Conservation (phyloP, 2,888 invertebrate genomes). For the Morpho deidamia region DNA sequence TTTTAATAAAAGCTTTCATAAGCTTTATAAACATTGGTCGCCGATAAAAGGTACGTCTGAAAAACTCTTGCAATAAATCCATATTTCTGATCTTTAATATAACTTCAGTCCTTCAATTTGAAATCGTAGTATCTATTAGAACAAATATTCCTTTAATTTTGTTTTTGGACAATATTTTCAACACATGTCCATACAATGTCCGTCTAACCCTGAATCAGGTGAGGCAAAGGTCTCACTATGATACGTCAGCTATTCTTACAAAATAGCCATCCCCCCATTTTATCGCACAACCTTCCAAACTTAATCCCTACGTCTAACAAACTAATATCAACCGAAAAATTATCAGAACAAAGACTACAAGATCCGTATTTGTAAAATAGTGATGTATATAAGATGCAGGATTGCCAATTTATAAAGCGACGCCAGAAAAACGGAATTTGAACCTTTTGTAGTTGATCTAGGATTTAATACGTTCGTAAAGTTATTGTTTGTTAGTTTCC, state of each 20-base stretch:
- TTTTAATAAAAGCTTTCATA: too few species aligned
- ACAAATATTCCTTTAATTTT: too few species aligned
- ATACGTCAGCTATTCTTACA: constrained; percentile 68
- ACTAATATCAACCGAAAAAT: constrained; percentile 4
- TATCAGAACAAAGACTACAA: not conserved
- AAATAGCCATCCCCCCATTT: constrained; percentile 60
- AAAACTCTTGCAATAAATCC: too few species aligned
- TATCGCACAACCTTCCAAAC: constrained; percentile 40
- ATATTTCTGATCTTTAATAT: too few species aligned
- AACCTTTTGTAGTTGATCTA: constrained; percentile 1
- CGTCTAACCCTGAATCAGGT: constrained; percentile 52
- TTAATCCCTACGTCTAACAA: constrained; percentile 14
- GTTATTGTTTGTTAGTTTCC: constrained; percentile 5
- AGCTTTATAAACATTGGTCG: too few species aligned
- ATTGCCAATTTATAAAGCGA: not conserved
- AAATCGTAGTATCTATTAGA: too few species aligned
- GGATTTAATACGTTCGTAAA: not conserved
- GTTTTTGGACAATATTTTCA: not conserved
- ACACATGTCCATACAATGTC: constrained; percentile 39
- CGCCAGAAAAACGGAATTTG: not conserved
- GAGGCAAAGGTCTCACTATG: constrained; percentile 60
- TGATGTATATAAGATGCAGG: not conserved
- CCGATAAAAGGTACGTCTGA: too few species aligned
- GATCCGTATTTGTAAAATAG: not conserved
- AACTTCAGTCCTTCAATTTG: too few species aligned